Base-by-base conservation (phyloP, 2,888 invertebrate genomes). In the Tetranychus piercei region DNA sequence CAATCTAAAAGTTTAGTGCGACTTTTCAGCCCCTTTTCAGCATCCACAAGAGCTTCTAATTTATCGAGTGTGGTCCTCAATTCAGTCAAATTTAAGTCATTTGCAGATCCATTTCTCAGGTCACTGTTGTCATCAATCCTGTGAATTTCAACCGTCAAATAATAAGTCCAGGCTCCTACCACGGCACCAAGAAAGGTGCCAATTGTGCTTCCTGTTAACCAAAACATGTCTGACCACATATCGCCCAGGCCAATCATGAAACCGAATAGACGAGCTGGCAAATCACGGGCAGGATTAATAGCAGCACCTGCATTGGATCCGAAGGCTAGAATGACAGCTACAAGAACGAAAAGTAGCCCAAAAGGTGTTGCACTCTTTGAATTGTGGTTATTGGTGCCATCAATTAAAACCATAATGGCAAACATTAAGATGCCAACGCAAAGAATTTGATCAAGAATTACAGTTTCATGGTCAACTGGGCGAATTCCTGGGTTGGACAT, bases 221-320 rank as follows among this genome's bases (percentile, higher is more conserved):
- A 83, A 77, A 81, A 75, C 11, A 78, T 79, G 77, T 78, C 84
- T 83, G 79, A 80, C 79, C 85, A 85, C 3, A 82, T 81, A 64
- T 81, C 80, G 6, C 83, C 83, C 82, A 83, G 85, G 6, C 85
- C 85, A n/a, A 83, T 82, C 3, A 83, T 78, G 22, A 81, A 78
- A 1, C 84, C 83, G 79, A 86, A 85, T 43, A 86, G 78, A 74
- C 86, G 80, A 0, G 86, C 86, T 0, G 82, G 81, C n/a, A 86
- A 80, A 80, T 86, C 86, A 75, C 86, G 79, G 22, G 86, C 86
- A 1, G 86, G 87, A 80, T 87, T 87, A 77, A 86, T 82, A 71
- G 86, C 84, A 77, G 84, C 85, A 64, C 86, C 86, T 78, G 84
- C 84, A 81, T 86, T 86, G 77, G 82, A 80, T 20, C 84, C 85